phyloP scores from a whole-genome alignment of 2,888 invertebrate genomes.

The Augiades crinisus region DNA sequence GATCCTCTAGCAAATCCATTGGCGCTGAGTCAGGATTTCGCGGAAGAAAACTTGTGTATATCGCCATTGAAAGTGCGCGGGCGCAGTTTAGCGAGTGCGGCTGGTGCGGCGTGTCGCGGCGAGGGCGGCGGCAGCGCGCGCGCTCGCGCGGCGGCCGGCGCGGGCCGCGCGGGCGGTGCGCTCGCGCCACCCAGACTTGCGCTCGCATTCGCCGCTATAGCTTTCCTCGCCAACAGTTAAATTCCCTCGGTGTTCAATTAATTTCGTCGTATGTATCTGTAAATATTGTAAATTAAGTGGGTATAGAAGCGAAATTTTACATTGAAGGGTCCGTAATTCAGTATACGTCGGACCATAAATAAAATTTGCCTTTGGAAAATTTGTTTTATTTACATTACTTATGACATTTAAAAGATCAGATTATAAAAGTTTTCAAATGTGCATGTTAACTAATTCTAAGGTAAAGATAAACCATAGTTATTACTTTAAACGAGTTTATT shows the following conservation, averaged over 20 bases:
- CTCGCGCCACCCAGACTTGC: constrained; percentile 40
- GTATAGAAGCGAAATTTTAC: constrained; percentile 73
- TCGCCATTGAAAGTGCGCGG: constrained; percentile 92
- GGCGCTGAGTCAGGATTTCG: constrained; percentile 84
- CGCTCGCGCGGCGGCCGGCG: constrained; percentile 54
- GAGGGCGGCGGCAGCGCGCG: constrained; percentile 64
- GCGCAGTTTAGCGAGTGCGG: constrained; percentile 83
- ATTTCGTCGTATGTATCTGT: constrained; percentile 60
- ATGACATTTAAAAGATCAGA: too few relatives aligned
- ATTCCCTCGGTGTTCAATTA: constrained; percentile 69
- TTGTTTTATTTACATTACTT: constrained; percentile 31
- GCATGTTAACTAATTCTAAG: too few relatives aligned
- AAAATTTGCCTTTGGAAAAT: constrained; percentile 74
- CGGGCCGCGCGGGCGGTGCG: constrained; percentile 38
- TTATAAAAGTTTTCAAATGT: too few relatives aligned
- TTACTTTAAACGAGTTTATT: too few relatives aligned
- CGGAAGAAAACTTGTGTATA: constrained; percentile 91
- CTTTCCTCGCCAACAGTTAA: constrained; percentile 65
- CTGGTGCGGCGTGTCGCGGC: constrained; percentile 62
- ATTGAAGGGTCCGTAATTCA: constrained; percentile 79
- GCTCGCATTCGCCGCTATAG: constrained; percentile 51
- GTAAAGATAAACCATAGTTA: too few relatives aligned
- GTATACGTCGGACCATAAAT: constrained; percentile 80
- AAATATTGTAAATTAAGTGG: constrained; percentile 77
- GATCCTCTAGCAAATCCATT: constrained; percentile 89